Percentiles rank a stretch among this genome's conserved stretches.
Evolutionary conservation across 2,797 vertebrate genomes (phyloP).

Genomic region (Calcarius lapponicus): DNA sequence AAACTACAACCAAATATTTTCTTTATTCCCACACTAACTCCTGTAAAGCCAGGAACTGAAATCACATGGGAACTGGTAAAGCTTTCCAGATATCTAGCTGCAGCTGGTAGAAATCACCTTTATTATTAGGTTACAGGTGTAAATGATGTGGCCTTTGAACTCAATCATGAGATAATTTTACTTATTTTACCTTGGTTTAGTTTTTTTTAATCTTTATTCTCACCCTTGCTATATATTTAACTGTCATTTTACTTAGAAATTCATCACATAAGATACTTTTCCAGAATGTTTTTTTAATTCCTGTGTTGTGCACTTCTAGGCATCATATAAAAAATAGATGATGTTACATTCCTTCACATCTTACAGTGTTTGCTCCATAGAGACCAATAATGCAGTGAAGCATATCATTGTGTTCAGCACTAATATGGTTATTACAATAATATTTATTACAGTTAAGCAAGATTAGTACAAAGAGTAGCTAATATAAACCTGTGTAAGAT

Average conservation of each 20-base stretch:
- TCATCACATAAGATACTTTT: not conserved
- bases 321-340: not conserved
- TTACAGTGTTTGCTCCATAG: not conserved
- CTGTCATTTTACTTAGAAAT: not conserved
- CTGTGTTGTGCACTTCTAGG: not conserved
- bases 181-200: not conserved
- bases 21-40: not conserved
- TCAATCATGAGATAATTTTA: not conserved
- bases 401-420: not conserved
- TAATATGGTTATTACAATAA: not conserved
- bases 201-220: not conserved
- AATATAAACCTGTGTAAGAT: not conserved
- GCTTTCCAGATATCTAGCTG: not conserved
- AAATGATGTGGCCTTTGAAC: not conserved
- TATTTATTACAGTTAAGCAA: not conserved
- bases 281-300: not conserved
- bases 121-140: not conserved
- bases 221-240: not conserved
- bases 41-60: not conserved
- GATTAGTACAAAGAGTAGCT: not conserved
- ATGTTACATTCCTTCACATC: not conserved
- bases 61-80: not conserved
- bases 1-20: not conserved
- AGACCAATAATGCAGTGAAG: not conserved
- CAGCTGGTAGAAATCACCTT: not conserved